Conservation (phyloP, 2,797 vertebrate genomes). For the Carapus acus region DNA sequence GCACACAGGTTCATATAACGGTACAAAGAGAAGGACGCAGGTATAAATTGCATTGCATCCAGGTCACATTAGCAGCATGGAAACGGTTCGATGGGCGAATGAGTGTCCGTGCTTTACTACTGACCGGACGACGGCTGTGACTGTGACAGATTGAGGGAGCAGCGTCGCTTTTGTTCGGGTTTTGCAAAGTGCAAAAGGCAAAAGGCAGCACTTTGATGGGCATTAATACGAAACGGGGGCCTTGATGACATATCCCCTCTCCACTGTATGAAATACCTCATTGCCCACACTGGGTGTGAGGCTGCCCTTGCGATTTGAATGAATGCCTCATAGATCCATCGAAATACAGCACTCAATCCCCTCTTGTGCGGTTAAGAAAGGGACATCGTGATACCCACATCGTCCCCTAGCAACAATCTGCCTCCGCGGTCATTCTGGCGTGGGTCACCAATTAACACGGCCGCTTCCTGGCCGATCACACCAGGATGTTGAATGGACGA, state of each 20-base stretch:
- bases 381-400: not conserved
- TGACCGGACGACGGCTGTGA: too few relatives aligned
- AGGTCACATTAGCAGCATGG: constrained; percentile 1
- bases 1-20: constrained; percentile 31
- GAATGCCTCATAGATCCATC: too few relatives aligned
- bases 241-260: too few relatives aligned
- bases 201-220: too few relatives aligned
- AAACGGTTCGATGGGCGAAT: not conserved
- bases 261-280: too few relatives aligned
- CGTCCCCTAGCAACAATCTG: not conserved
- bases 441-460: constrained; percentile 1
- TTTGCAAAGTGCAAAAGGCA: too few relatives aligned
- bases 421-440: not conserved
- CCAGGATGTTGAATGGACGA: constrained; percentile 6
- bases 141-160: too few relatives aligned
- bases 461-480: not conserved
- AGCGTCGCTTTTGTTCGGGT: too few relatives aligned
- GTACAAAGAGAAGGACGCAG: constrained; percentile 40
- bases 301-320: too few relatives aligned
- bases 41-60: constrained; percentile 11
- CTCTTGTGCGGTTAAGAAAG: not conserved
- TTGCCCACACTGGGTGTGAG: too few relatives aligned
- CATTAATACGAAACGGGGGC: too few relatives aligned
- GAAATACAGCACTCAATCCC: not conserved
- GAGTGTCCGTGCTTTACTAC: not conserved